phyloP scores from a whole-genome alignment of 2,113 vertebrate species.

The Callocephalon fimbriatum region DNA sequence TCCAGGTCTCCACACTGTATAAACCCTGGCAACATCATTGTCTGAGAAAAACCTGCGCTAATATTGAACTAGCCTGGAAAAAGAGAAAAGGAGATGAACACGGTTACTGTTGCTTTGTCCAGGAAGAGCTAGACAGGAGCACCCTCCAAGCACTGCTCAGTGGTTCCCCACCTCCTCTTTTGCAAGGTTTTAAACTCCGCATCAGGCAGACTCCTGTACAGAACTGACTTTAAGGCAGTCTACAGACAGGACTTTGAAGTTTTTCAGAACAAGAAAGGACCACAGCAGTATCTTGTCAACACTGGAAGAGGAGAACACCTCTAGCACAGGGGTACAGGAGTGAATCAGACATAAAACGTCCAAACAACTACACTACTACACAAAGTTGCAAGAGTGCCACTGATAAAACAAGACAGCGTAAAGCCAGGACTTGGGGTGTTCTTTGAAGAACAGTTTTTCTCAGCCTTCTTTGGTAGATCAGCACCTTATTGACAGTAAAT shows the following conservation, averaged over 20 bases:
- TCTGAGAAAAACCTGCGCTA: not conserved
- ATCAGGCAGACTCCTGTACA: not conserved
- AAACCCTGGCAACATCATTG: not conserved
- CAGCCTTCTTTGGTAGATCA: not conserved
- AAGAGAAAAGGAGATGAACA: not conserved
- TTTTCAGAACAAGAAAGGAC: not conserved
- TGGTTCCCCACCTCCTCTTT: not conserved
- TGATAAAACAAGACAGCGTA: not conserved
- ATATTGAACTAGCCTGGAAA: not conserved
- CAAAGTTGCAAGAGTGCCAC: not conserved
- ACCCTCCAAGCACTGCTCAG: not conserved
- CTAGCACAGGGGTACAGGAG: not conserved
- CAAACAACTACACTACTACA: not conserved
- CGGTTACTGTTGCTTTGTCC: not conserved
- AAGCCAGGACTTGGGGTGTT: not conserved
- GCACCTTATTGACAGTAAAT: not conserved
- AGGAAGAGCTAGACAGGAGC: not conserved
- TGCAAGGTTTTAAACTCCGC: not conserved
- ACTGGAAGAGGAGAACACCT: not conserved
- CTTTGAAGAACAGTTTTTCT: not conserved
- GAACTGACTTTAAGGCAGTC: not conserved
- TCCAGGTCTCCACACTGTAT: not conserved
- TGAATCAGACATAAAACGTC: not conserved
- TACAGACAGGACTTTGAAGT: not conserved
- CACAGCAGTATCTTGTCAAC: not conserved